These are phyloP conservation scores for Lithobates sylvaticus DNA, from an alignment of 2,797 vertebrate genomes.

Conservation along the genomic window DNA sequence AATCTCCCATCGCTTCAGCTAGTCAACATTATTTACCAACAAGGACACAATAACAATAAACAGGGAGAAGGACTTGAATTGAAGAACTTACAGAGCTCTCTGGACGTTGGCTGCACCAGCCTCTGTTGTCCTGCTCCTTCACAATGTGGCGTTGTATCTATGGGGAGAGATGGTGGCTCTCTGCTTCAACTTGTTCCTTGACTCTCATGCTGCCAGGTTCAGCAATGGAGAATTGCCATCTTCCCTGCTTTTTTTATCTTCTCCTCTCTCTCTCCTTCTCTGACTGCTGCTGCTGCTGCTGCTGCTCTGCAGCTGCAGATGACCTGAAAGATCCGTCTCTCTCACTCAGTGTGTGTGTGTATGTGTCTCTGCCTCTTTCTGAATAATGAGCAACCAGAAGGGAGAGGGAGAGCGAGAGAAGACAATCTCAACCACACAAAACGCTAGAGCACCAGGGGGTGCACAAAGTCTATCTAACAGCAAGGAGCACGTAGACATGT, in stretches of 20 bases:
- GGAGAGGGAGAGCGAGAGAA: constrained; percentile 86
- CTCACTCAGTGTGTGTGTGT: constrained; percentile 68
- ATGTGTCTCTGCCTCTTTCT: constrained; percentile 72
- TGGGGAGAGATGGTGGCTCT: constrained; percentile 67
- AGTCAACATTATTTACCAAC: neutral
- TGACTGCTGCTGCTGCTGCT: constrained; percentile 77
- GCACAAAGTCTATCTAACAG: constrained; percentile 91
- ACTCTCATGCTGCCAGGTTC: constrained; percentile 94
- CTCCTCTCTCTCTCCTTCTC: constrained; percentile 75
- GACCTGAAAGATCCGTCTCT: constrained; percentile 99
- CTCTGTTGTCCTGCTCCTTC: constrained; percentile 76
- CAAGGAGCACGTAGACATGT: constrained; percentile 70
- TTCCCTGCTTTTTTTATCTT: constrained; percentile 89
- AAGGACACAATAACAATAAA: constrained; percentile 70
- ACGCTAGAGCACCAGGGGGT: constrained; percentile 89
- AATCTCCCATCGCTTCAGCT: constrained; percentile 1
- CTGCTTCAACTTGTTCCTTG: constrained; percentile 90
- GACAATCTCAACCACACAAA: constrained; percentile 59
- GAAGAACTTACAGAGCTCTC: constrained; percentile 81
- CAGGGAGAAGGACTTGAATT: constrained; percentile 70
- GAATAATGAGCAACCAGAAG: constrained; percentile 98
- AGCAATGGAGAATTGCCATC: constrained; percentile 99
- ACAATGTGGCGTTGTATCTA: constrained; percentile 65
- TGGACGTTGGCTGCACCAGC: constrained; percentile 69
- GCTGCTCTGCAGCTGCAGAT: constrained; percentile 92